A percentile compares a stretch with the other conserved stretches of the same genome.
phyloP scores from a whole-genome alignment of 2,797 vertebrate species.

The Sphenodon punctatus region DNA sequence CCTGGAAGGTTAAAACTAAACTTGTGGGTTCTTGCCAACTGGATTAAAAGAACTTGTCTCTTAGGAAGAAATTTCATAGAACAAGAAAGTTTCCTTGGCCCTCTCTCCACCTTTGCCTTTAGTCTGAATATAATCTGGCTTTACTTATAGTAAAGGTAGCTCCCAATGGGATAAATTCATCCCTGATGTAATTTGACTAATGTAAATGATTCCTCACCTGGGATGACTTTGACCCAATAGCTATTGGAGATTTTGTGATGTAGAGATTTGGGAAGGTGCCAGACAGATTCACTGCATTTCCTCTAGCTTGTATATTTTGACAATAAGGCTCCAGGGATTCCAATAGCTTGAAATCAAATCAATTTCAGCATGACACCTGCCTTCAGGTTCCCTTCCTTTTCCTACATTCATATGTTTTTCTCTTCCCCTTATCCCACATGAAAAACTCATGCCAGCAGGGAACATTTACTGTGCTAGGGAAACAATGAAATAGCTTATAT shows the following conservation, averaged over 20 bases:
- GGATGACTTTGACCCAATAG: background rate
- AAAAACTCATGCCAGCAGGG: background rate
- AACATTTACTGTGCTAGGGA: no score
- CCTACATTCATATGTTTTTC: background rate
- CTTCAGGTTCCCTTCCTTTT: background rate
- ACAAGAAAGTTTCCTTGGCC: slow-evolving; percentile 25
- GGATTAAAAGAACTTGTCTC: background rate
- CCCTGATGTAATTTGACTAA: background rate
- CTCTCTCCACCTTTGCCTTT: slow-evolving; percentile 8
- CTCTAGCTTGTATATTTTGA: background rate
- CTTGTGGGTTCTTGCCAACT: slow-evolving; percentile 15
- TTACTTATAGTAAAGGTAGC: background rate
- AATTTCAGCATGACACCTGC: background rate
- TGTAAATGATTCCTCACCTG: background rate
- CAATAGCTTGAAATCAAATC: background rate
- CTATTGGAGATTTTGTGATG: background rate
- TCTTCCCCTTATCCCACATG: fast-evolving
- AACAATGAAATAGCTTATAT: no score
- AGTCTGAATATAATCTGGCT: background rate
- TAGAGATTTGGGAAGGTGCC: slow-evolving; percentile 1
- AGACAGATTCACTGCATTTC: background rate
- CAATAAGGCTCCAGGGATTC: background rate
- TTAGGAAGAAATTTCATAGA: slow-evolving; percentile 39
- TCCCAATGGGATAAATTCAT: slow-evolving; percentile 1
- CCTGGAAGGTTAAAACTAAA: slow-evolving; percentile 32